phyloP scores from a whole-genome alignment of 2,113 vertebrate species.

The Microtus ochrogaster region DNA sequence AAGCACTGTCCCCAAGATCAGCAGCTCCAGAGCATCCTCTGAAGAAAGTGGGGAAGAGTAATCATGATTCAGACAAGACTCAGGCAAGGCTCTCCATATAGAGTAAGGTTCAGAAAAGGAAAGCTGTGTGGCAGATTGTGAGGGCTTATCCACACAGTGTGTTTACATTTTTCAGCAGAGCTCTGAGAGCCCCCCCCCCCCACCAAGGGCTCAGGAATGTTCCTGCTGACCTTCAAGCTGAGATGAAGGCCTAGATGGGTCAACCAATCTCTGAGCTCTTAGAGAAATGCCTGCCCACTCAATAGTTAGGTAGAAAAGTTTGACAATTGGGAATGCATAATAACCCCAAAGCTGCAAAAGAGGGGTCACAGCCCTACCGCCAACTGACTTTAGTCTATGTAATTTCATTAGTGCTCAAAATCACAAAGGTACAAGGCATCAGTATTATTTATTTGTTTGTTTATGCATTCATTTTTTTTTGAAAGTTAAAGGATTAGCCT shows the following conservation, averaged over 20 bases:
- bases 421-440: not conserved
- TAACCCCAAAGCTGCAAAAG: not conserved
- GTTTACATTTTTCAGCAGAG: slow-evolving; percentile 22
- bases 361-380: not conserved
- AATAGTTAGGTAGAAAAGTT: not conserved
- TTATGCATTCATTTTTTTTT: not conserved
- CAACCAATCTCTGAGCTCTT: not conserved
- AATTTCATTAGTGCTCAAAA: not conserved
- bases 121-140: not conserved
- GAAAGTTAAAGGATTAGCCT: not conserved
- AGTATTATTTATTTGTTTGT: not conserved
- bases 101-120: not conserved
- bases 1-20: slow-evolving; percentile 44
- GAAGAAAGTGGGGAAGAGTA: not conserved
- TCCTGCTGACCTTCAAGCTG: not conserved
- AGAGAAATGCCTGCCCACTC: fast-evolving
- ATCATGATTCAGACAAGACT: not conserved
- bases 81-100: fast-evolving
- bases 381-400: not conserved
- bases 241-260: not conserved
- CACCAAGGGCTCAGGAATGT: not conserved
- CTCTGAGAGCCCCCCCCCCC: not conserved
- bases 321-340: not conserved
- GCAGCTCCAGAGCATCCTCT: not conserved
- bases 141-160: not conserved